Evolutionary conservation across 2,113 vertebrate genomes (phyloP).

Genomic region (Oostethus manadensis): DNA sequence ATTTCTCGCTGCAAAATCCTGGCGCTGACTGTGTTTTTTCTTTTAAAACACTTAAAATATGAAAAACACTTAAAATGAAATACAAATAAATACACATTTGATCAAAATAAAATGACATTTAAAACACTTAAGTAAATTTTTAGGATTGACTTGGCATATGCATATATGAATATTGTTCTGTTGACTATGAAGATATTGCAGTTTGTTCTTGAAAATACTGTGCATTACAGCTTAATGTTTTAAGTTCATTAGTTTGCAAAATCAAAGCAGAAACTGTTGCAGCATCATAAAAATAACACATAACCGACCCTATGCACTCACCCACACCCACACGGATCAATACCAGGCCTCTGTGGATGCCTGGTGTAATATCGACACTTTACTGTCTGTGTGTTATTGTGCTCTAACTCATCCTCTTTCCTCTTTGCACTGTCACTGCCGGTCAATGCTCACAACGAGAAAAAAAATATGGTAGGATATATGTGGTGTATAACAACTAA

Average conservation of each 20-base stretch:
- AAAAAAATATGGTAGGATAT: background rate
- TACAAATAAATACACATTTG: no score
- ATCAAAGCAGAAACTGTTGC: constrained; percentile 44
- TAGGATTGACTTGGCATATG: background rate
- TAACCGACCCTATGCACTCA: constrained; percentile 15
- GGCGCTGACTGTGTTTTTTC: constrained; percentile 1
- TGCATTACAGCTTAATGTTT: constrained; percentile 33
- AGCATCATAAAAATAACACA: constrained; percentile 50
- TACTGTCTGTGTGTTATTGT: constrained; percentile 74
- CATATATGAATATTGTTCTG: constrained; percentile 11
- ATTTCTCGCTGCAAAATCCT: constrained; percentile 2
- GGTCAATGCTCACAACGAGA: constrained; percentile 18
- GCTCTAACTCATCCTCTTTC: constrained; percentile 71
- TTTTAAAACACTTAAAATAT: constrained; percentile 8
- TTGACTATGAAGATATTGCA: constrained; percentile 23
- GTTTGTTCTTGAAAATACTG: constrained; percentile 14
- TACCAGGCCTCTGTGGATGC: constrained; percentile 68
- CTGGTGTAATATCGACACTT: constrained; percentile 71
- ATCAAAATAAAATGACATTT: no score
- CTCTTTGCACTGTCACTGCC: constrained; percentile 23
- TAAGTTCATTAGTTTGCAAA: constrained; percentile 60
- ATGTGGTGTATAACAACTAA: background rate
- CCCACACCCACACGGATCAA: constrained; percentile 57
- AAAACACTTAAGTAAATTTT: background rate
- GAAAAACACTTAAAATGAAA: no score